Percentiles rank a stretch among this genome's conserved stretches.
phyloP scores from a whole-genome alignment of 2,113 vertebrate genomes.

The Anolis carolinensis region DNA sequence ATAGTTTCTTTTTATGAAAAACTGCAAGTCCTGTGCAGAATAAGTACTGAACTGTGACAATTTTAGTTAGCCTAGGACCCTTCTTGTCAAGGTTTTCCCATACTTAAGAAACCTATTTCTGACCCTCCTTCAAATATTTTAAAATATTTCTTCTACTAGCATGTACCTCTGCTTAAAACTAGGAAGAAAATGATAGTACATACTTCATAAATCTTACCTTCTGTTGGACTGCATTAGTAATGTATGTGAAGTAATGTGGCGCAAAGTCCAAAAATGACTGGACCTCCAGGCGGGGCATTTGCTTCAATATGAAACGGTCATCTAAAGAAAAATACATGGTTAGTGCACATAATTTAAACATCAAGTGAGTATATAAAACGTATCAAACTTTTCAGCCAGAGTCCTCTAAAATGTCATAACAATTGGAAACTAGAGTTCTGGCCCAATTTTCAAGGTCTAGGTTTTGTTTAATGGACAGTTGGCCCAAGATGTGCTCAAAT shows the following conservation, averaged over 20 bases:
- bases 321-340: slow-evolving; percentile 74
- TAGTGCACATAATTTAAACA: not conserved
- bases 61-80: too few relatives aligned
- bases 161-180: not conserved
- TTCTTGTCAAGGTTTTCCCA: too few relatives aligned
- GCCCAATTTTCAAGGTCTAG: not conserved
- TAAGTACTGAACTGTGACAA: too few relatives aligned
- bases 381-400: not conserved
- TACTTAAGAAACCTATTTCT: too few relatives aligned
- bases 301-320: slow-evolving; percentile 97
- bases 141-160: too few relatives aligned
- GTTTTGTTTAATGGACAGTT: not conserved
- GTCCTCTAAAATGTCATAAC: not conserved
- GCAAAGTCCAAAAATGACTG: slow-evolving; percentile 99
- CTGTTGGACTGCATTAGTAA: slow-evolving; percentile 94
- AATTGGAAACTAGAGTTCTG: not conserved
- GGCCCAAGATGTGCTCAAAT: too few relatives aligned
- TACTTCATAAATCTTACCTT: slow-evolving; percentile 84
- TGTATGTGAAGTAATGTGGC: slow-evolving; percentile 97
- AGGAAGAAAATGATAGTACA: too few relatives aligned
- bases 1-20: too few relatives aligned
- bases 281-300: slow-evolving; percentile 97
- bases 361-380: too few relatives aligned
- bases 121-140: too few relatives aligned
- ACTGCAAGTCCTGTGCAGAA: too few relatives aligned